Conservation (phyloP, 2,113 vertebrate species). For the Callocephalon fimbriatum region DNA sequence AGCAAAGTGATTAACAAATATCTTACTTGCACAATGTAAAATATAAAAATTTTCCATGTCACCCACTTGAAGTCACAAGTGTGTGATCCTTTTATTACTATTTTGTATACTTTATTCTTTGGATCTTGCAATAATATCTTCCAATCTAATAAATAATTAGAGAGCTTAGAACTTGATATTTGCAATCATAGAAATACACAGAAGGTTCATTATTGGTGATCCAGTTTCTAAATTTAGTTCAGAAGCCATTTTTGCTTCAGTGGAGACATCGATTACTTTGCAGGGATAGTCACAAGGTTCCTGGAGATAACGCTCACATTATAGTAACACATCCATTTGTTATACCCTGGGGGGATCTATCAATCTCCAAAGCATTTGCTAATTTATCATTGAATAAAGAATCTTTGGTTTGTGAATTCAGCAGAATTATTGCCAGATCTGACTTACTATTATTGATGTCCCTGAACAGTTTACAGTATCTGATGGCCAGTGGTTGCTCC, state of each 20-base stretch:
- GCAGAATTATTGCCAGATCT: neutral
- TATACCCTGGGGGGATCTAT: neutral
- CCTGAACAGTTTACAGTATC: neutral
- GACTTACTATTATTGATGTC: neutral
- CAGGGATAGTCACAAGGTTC: neutral
- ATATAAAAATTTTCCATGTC: neutral
- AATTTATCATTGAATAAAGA: neutral
- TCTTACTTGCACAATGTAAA: neutral
- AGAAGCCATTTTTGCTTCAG: neutral
- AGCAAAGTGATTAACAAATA: neutral
- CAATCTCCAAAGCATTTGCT: neutral
- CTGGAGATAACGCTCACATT: neutral
- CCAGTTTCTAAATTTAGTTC: neutral
- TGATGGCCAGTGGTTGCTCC: neutral
- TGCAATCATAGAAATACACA: neutral
- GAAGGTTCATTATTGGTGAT: neutral
- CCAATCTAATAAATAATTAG: neutral
- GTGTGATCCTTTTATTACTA: neutral
- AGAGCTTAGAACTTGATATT: neutral
- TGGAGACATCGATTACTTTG: neutral
- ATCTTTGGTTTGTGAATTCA: neutral
- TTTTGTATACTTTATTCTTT: neutral
- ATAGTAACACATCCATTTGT: neutral
- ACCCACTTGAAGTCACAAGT: neutral
- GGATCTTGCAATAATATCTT: neutral